Base-by-base conservation (phyloP, 2,888 invertebrate genomes). In the Hirtodrosophila confusa region DNA sequence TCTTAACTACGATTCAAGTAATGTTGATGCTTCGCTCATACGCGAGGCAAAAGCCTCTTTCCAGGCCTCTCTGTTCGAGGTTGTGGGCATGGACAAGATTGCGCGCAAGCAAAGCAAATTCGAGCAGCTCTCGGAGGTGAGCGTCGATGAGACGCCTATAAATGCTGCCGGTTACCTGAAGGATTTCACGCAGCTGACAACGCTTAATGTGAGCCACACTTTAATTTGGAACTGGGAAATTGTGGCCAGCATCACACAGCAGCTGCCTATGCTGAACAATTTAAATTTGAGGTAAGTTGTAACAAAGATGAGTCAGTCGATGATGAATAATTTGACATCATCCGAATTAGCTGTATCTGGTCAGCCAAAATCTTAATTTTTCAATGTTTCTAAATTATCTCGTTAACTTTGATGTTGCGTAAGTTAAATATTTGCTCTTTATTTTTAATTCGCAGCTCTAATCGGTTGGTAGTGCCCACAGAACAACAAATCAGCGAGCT, bases 51-150 rank as follows among this genome's bases (percentile, higher is more conserved):
- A 96, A 85, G 93, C 95, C 66, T 94, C 94, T 73, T 94, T 96
- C 87, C 96, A 96, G 48, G 96, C 96, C 0, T 95, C 96, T 0
- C 94, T 96, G 72, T 94, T 98, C 51, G 96, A 97, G 91, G 94
- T 98, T 93, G 97, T 98, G 54, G 98, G 98, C 10, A 96, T 98
- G 92, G 96, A 97, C 69, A 96, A 97, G 92, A 94, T 97, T 51
- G 94, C 93, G 36, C 92, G 92, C 24, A 93, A 93, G 78, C 95
- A 95, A 88, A 90, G 91, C 60, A 90, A 89, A 61, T 89, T 91
- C 27, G 91, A 91, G 35, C 89, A 91, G 54, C 66, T 92, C 5
- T 76, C 72, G 6, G 91, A 91, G 50, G 86, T 92, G 0, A 89
- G 89, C 47, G 90, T 91, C 0, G 89, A 90, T 33, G 85, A 89